phyloP scores from a whole-genome alignment of 2,797 vertebrate genomes.

The Anguilla megastoma region DNA sequence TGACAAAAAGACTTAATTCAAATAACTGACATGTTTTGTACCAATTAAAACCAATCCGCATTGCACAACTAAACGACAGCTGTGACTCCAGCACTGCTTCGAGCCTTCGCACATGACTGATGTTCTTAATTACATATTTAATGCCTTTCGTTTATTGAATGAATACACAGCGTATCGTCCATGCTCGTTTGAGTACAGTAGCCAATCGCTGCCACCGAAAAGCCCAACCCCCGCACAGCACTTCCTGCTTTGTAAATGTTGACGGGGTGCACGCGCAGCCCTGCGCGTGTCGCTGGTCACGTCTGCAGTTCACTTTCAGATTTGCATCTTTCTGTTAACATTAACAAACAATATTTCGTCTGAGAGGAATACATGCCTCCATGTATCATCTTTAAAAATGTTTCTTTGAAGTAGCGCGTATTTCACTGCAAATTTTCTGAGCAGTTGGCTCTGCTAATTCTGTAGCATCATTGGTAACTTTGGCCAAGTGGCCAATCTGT shows the following conservation, averaged over 20 bases:
- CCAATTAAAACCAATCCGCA: background rate
- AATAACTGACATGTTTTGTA: no score
- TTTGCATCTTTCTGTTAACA: background rate
- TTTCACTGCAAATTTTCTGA: background rate
- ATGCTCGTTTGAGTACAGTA: background rate
- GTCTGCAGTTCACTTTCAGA: background rate
- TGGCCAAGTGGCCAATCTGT: no score
- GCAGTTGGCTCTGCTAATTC: background rate
- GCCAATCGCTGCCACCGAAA: slow-evolving; percentile 24
- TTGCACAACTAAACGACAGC: background rate
- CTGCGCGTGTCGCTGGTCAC: background rate
- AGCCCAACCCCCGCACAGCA: background rate
- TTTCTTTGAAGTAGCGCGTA: background rate
- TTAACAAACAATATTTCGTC: background rate
- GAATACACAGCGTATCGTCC: background rate
- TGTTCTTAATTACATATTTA: background rate
- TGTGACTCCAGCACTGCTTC: background rate
- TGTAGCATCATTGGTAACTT: no score
- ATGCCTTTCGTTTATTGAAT: background rate
- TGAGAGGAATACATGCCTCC: background rate
- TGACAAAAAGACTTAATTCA: no score
- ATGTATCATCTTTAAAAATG: background rate
- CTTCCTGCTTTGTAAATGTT: slow-evolving; percentile 10
- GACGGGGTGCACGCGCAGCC: background rate
- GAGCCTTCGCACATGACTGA: background rate